Evolutionary conservation across 2,888 invertebrate genomes (phyloP), one percentile per base, ranked within the genome.

Genomic region (Caenorhabditis parvicauda): DNA sequence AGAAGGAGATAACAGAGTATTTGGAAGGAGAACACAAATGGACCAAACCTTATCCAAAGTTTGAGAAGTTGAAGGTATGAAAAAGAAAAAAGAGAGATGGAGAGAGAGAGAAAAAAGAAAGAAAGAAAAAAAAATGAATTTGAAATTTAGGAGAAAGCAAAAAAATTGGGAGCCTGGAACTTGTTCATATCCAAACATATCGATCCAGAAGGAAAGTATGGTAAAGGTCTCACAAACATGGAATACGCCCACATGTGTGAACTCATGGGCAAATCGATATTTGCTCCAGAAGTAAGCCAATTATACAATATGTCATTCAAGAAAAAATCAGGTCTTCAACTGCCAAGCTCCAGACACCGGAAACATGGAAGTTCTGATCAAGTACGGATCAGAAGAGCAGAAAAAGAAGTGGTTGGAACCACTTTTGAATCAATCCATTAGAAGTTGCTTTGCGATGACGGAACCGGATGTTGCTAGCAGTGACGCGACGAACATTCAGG

Each of bases 271-370:
- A 67, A 74, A 54, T 76, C 70, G 51, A 57, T 76, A 3, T 74
- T 79, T 42, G 82, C 83, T 5, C 79, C 83, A 12, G 83, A 84
- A 78, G 83, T 84, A 12, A 25, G 62, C 7, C 29, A n/a, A 6
- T 22, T 6, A 39, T 21, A 25, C 7, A 38, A 29, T 12, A 50
- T 35, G 9, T 21, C 14, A 6, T 4, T 24, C 17, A 49, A 41
- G 19, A n/a, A 27, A 25, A 9, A n/a, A 17, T 38, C 27, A 83
- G 82, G 75, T 82, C 35, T 84, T 84, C 73, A 84, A 84, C 76
- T 84, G 84, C 65, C 80, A 79, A 47, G 83, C 84, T 14, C 84
- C 84, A 3, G 84, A 84, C 67, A 84, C 84, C 5, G 84, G 84
- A 42, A 84, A 84, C 70, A 84, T 84, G 83, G 84, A 84, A 67